Conservation (phyloP, 2,113 vertebrate genomes). For the Neolamprologus caudopunctatus region DNA sequence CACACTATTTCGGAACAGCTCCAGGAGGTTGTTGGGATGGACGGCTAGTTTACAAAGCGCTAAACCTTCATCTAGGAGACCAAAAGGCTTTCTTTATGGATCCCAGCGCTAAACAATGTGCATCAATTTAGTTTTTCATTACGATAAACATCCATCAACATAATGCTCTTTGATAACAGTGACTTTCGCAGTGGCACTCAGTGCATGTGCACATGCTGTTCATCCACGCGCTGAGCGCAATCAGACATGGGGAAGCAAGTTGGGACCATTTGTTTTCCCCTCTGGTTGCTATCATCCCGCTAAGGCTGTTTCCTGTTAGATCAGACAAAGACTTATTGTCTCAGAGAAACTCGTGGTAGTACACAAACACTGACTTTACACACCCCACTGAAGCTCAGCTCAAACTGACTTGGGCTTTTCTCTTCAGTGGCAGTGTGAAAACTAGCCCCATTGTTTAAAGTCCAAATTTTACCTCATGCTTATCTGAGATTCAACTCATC, state of each 20-base stretch:
- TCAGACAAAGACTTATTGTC: constrained; percentile 46
- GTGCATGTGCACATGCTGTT: neutral
- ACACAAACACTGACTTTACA: neutral
- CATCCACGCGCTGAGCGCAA: neutral
- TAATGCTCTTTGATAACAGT: neutral
- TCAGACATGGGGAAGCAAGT: neutral
- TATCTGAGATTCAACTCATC: neutral
- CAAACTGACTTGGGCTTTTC: neutral
- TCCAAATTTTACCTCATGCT: neutral
- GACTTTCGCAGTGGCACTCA: neutral
- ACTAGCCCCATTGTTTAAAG: neutral
- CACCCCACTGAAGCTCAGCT: neutral
- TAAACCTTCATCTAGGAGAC: neutral
- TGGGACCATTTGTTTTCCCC: neutral
- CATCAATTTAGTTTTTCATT: neutral
- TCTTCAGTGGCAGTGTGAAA: neutral
- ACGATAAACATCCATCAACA: neutral
- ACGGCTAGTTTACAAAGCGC: neutral
- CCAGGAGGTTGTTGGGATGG: neutral
- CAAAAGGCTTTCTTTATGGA: neutral
- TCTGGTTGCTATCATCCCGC: neutral
- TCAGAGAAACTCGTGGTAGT: neutral
- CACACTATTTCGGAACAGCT: neutral
- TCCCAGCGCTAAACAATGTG: neutral
- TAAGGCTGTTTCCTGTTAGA: neutral